Conservation (phyloP, 2,888 invertebrate species). For the Copidosoma aretas region DNA sequence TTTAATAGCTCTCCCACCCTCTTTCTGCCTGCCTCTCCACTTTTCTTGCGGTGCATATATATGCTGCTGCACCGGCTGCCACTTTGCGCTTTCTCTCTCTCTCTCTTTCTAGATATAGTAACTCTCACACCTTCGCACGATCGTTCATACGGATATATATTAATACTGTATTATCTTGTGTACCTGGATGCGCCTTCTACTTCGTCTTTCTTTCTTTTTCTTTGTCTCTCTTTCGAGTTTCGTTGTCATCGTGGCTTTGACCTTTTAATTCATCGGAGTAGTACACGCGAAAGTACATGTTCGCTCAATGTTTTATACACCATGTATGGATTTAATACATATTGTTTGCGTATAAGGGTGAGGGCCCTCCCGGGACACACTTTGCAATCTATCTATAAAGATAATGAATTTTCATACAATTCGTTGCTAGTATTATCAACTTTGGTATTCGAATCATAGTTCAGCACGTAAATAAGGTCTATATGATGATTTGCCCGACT, state of each 20-base stretch:
- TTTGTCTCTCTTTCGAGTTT: background rate
- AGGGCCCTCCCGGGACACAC: too few species aligned
- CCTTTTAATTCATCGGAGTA: background rate
- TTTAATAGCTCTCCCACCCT: constrained; percentile 48
- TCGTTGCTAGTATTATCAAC: too few species aligned
- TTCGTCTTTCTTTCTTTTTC: constrained; percentile 2
- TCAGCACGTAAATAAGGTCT: too few species aligned
- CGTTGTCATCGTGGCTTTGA: constrained; percentile 17
- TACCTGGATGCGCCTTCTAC: constrained; percentile 11
- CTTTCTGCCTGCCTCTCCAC: background rate
- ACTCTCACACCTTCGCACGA: background rate
- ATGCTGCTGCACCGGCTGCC: background rate
- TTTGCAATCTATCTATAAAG: too few species aligned
- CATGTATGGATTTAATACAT: too few species aligned
- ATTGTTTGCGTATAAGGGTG: too few species aligned
- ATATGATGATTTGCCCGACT: too few species aligned
- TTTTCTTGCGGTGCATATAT: background rate
- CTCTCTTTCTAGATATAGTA: background rate
- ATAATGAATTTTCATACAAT: too few species aligned
- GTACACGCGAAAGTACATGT: too few species aligned
- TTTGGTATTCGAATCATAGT: too few species aligned
- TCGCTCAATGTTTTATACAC: too few species aligned
- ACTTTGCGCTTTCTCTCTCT: constrained; percentile 8
- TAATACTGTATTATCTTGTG: constrained; percentile 12
- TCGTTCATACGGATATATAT: background rate